phyloP scores from a whole-genome alignment of 23 tunicate genomes.

The Botrylloides violaceus region DNA sequence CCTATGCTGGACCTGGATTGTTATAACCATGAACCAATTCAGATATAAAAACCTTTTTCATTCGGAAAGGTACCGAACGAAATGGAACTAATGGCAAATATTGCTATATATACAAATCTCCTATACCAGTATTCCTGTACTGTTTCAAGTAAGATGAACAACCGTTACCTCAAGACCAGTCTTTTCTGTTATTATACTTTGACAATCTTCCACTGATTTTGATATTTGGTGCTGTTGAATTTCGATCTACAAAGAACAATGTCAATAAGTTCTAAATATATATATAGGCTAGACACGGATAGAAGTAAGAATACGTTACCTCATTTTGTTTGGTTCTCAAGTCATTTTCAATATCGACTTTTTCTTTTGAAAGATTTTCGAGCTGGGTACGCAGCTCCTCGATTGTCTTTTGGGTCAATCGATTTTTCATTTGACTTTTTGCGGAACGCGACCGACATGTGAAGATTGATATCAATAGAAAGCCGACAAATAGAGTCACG shows the following conservation, averaged over 20 bases:
- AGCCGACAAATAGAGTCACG: slow-evolving; percentile 26
- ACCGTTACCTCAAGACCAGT: background rate
- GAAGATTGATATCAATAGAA: slow-evolving; percentile 37
- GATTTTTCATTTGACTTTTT: slow-evolving; percentile 25
- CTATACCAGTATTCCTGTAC: too few species aligned
- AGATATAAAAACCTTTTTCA: too few species aligned
- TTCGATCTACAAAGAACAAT: slow-evolving; percentile 7
- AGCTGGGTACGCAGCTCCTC: slow-evolving; percentile 42
- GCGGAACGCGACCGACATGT: slow-evolving; percentile 35
- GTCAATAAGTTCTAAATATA: too few species aligned
- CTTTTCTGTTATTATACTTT: background rate
- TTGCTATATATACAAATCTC: too few species aligned
- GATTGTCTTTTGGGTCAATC: background rate
- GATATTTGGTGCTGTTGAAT: slow-evolving; percentile 4
- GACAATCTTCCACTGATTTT: background rate
- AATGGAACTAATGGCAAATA: too few species aligned
- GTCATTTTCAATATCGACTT: slow-evolving; percentile 47
- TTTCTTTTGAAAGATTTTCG: slow-evolving; percentile 32
- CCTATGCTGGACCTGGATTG: too few species aligned
- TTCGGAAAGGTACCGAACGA: too few species aligned
- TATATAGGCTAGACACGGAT: too few species aligned
- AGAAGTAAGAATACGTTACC: too few species aligned
- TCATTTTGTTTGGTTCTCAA: slow-evolving; percentile 32
- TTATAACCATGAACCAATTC: too few species aligned
- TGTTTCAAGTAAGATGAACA: too few species aligned